Base-by-base conservation (phyloP, 2,797 vertebrate genomes). In the Allobates femoralis region DNA sequence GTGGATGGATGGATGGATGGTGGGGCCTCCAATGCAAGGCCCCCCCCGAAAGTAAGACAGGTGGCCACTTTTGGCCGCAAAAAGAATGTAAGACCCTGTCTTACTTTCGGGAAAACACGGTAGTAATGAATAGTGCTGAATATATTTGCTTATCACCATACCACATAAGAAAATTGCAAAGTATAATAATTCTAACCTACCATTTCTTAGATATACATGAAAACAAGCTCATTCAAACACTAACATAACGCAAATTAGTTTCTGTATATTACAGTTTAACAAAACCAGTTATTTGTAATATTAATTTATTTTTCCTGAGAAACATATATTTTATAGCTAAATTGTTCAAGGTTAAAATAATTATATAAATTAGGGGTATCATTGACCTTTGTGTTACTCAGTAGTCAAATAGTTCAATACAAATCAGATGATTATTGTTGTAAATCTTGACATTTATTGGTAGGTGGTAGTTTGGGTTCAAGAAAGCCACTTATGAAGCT, bases 371-470 rank as follows among this genome's bases (percentile, higher is more conserved):
- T 18, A 23, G 3, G 1, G 53, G 15, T 30, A 37, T 56, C 75
- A 30, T 78, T 78, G 30, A 78, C 75, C 51, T 58, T 78, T 56
- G 30, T 58, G 51, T 77, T 55, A 77, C 28, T 56, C 11, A 11
- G 1, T 46, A 55, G 56, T 77, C 41, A 41, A 53, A 41, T 28
- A 16, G 46, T 55, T 76, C 0, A 55, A 16, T 76, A 19, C 2
- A 78, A 78, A 58, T 58, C 75, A 78, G 19, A 15, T 58, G 32
- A 56, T 34, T 30, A 30, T 16, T 55, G 32, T 53, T 53, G 15
- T 51, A 81, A 81, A 81, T 81, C 79, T 81, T 66, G 62, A 50
- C 32, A 41, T 53, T 81, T 81, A 66, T 50, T 81, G 26, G 28
- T 26, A 51, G 46, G 10, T 81, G 10, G 60, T 56, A 32, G 8